Evolutionary conservation across 2,797 vertebrate species (phyloP).

Genomic region (Bryconaethiops microstoma): DNA sequence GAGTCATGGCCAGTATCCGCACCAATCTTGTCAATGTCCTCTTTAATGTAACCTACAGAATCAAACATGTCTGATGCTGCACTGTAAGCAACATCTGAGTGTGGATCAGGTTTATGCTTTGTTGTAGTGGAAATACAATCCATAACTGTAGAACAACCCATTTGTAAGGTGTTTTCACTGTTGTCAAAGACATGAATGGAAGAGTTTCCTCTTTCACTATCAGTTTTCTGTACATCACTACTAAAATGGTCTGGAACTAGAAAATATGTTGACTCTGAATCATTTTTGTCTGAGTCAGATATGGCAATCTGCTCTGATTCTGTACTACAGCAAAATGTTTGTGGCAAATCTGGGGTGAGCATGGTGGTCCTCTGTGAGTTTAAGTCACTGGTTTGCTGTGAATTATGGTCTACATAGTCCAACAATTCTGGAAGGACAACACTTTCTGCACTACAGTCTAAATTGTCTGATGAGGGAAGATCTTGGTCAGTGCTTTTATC

Average conservation of each 20-base stretch:
- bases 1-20: neutral
- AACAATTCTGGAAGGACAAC: too few species aligned
- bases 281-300: neutral
- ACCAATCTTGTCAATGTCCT: neutral
- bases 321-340: too few species aligned
- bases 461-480: too few species aligned
- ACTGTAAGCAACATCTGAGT: neutral
- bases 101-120: neutral
- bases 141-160: neutral
- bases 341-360: too few species aligned
- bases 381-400: neutral
- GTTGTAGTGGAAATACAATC: neutral
- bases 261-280: conserved; percentile 10
- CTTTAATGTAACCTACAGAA: conserved; percentile 5
- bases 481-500: too few species aligned
- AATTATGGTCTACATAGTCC: too few species aligned
- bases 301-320: too few species aligned
- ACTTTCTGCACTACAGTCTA: too few species aligned
- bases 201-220: neutral
- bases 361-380: neutral
- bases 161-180: neutral
- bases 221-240: neutral
- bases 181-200: neutral
- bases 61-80: neutral
- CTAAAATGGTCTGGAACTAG: neutral